Percentiles rank a stretch among this genome's conserved stretches.
Evolutionary conservation across 1,140 invertebrate species (phyloP).

Genomic region (Cyrtorhinus lividipennis): DNA sequence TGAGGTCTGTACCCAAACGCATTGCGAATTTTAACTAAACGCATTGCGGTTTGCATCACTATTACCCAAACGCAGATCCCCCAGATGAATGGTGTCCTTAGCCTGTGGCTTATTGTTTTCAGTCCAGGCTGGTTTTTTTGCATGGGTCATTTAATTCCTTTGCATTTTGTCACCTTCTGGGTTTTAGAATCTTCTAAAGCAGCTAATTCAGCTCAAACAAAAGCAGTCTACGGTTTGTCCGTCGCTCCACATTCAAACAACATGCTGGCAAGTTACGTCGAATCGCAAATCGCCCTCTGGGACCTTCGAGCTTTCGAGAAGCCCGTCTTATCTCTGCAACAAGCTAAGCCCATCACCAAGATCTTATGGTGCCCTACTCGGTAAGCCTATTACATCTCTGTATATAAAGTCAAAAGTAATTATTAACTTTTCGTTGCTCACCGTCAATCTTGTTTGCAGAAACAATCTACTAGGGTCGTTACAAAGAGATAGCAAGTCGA

Average conservation of each 20-base stretch:
- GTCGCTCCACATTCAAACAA: conserved; percentile 62
- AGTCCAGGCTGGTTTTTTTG: too few species aligned
- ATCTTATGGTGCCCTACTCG: conserved; percentile 82
- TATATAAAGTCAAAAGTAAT: too few species aligned
- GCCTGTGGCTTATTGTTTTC: too few species aligned
- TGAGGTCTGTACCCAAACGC: too few species aligned
- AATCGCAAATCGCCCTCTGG: conserved; percentile 71
- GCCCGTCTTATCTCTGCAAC: conserved; percentile 56
- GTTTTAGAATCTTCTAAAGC: conserved; percentile 54
- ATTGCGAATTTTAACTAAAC: too few species aligned
- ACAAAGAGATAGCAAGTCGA: conserved; percentile 46
- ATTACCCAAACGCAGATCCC: too few species aligned
- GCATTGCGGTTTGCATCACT: too few species aligned
- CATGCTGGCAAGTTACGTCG: conserved; percentile 66
- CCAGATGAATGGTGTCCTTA: too few species aligned
- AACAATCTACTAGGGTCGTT: conserved; percentile 58
- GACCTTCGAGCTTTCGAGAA: conserved; percentile 76
- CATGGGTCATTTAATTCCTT: too few species aligned
- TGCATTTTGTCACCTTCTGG: too few species aligned
- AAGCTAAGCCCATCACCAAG: conserved; percentile 53
- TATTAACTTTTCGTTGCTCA: background rate
- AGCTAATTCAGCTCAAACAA: conserved; percentile 56
- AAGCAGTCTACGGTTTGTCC: conserved; percentile 65
- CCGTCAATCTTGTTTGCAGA: conserved; percentile 37
- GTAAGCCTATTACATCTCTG: conserved; percentile 31